Conservation (phyloP, 2,113 vertebrate genomes). For the Pituophis catenifer region DNA sequence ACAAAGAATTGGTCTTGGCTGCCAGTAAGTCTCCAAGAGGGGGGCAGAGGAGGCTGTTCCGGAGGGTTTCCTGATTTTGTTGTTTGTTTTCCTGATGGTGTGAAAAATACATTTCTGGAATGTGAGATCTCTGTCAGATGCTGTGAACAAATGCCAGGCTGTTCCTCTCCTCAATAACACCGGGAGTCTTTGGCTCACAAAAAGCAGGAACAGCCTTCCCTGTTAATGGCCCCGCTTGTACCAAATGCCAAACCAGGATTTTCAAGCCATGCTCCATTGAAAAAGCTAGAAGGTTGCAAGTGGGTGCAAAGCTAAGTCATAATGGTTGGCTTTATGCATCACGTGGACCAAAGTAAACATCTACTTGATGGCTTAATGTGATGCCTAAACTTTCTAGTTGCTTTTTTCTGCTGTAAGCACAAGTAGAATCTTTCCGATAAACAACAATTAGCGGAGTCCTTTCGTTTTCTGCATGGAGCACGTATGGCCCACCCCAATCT, state of each 20-base stretch:
- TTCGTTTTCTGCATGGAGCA: not conserved
- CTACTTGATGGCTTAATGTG: not conserved
- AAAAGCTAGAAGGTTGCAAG: not conserved
- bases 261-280: not conserved
- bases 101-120: not conserved
- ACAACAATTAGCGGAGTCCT: not conserved
- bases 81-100: not conserved
- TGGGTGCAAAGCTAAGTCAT: not conserved
- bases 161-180: not conserved
- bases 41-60: too few relatives aligned
- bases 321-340: not conserved
- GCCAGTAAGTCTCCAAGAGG: slow-evolving; percentile 83
- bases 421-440: not conserved
- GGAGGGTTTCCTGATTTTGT: not conserved
- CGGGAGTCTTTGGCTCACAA: not conserved
- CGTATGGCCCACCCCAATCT: not conserved
- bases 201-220: not conserved
- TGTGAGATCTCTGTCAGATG: not conserved
- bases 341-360: not conserved
- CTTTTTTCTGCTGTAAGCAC: not conserved
- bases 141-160: not conserved
- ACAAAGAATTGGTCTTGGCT: slow-evolving; percentile 89
- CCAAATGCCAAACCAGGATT: not conserved
- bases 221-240: not conserved
- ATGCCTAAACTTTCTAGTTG: not conserved